Base-by-base conservation (phyloP, 1,140 invertebrate genomes). In the Akabosia matsudoensis region DNA sequence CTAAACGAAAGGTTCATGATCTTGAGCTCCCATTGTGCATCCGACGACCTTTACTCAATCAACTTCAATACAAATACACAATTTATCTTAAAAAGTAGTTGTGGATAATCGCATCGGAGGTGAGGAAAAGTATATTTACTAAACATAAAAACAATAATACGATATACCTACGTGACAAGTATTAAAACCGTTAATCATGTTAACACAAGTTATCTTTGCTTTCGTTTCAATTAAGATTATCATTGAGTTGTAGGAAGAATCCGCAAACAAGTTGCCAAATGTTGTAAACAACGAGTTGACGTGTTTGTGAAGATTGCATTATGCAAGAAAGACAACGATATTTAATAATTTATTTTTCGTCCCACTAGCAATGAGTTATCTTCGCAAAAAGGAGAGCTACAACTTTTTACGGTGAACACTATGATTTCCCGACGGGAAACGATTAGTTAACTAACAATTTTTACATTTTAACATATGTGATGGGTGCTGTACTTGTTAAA, bases 31-130 rank as follows among this genome's bases (percentile, higher is more conserved):
- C 54, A 13, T n/a, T 56, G 22, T 56, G 22, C n/a, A 56, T 31
- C 61, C 26, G 31, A 67, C 61, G 61, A 67, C 61, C 61, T 67
- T 67, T 67, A 61, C 54, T 61, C 28, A 30, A 67, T 67, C 61
- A 67, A 67, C 7, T 67, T 30, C 28, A 67, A 67, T n/a, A n/a
- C n/a, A 67, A 16, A 67, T 67, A 10, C 18, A 45, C 31, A 67
- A 28, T 45, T 45, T 10, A 10, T 45, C 7, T n/a, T n/a, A n/a
- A n/a, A n/a, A n/a, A n/a, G n/a, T n/a, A n/a, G n/a, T n/a, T n/a
- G n/a, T n/a, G n/a, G n/a, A n/a, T n/a, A n/a, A n/a, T n/a, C n/a
- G n/a, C n/a, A n/a, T n/a, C n/a, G n/a, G n/a, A n/a, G n/a, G n/a
- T n/a, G n/a, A n/a, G n/a, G n/a, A n/a, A n/a, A n/a, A n/a, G n/a